Percentiles rank a stretch among this genome's conserved stretches.
Evolutionary conservation across 30 jellyfish, hydroid and myxozoan genomes (phyloP).

Genomic region (Chrysaora quinquecirrha): DNA sequence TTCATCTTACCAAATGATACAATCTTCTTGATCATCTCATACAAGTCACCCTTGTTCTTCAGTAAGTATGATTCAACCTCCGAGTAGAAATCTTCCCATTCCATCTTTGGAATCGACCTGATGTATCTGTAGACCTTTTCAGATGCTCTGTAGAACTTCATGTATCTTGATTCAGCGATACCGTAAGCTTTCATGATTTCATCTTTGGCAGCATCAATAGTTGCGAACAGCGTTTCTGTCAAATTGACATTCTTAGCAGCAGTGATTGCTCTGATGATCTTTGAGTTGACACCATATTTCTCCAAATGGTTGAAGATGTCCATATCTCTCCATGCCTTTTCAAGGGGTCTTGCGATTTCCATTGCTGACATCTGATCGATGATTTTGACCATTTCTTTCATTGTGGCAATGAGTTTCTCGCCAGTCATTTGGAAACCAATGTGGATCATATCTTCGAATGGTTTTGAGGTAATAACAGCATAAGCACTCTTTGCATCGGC

Average conservation of each 20-base stretch:
- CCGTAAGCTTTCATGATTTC: conserved; percentile 51
- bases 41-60: conserved; percentile 47
- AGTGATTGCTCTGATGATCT: conserved; percentile 47
- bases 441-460: conserved; percentile 72
- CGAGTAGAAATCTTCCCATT: conserved; percentile 76
- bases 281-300: conserved; percentile 75
- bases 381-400: conserved; percentile 60
- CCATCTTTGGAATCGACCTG: conserved; percentile 81
- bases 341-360: conserved; percentile 78
- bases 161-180: conserved; percentile 28
- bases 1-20: conserved; percentile 5
- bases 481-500: conserved; percentile 29
- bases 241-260: conserved; percentile 74
- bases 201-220: conserved; percentile 41
- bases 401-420: conserved; percentile 51
- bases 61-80: conserved; percentile 65
- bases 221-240: conserved; percentile 52
- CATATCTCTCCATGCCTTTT: conserved; percentile 83
- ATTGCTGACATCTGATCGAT: conserved; percentile 74
- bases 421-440: conserved; percentile 67
- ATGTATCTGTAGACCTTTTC: conserved; percentile 70
- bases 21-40: conserved; percentile 28
- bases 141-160: conserved; percentile 24
- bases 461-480: conserved; percentile 57
- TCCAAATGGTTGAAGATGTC: conserved; percentile 76